phyloP scores from a whole-genome alignment of 1,140 invertebrate genomes.

The fruit fly (Drosophila melanogaster) region DNA sequence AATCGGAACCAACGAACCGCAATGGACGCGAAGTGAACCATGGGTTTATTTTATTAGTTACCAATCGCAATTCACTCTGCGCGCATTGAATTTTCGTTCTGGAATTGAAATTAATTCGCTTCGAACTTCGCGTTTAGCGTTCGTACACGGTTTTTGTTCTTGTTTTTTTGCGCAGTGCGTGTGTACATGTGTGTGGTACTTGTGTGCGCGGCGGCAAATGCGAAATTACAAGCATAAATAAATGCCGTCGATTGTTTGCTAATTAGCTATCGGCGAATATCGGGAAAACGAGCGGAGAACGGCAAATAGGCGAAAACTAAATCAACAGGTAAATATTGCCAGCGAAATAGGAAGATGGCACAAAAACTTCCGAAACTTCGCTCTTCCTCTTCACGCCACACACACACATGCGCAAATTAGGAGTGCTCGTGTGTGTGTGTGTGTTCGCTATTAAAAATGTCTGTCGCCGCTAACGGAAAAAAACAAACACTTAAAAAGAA shows the following conservation, averaged over 20 bases:
- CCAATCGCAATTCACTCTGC: constrained; percentile 10
- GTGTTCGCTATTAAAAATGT: constrained; percentile 72
- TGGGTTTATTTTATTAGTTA: background rate
- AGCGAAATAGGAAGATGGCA: constrained; percentile 36
- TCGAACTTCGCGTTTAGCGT: background rate
- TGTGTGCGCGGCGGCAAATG: constrained; percentile 16
- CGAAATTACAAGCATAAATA: constrained; percentile 37
- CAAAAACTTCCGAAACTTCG: constrained; percentile 32
- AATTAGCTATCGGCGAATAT: constrained; percentile 7
- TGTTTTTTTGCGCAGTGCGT: constrained; percentile 18
- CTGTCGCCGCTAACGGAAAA: constrained; percentile 45
- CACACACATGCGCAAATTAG: constrained; percentile 37
- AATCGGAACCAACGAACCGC: background rate
- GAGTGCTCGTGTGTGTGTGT: constrained; percentile 4
- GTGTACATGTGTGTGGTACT: constrained; percentile 4
- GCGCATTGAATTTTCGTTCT: constrained; percentile 4
- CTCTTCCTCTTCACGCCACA: background rate
- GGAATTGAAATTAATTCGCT: background rate
- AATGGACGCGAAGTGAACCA: background rate
- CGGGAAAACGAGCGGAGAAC: constrained; percentile 1
- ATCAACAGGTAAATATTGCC: constrained; percentile 50
- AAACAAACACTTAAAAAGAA: constrained; percentile 28
- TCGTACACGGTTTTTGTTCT: constrained; percentile 9
- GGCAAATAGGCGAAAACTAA: constrained; percentile 8
- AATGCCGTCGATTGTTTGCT: constrained; percentile 18